Evolutionary conservation across 1,140 invertebrate genomes (phyloP).

Genomic region (Drosophila mojavensis): DNA sequence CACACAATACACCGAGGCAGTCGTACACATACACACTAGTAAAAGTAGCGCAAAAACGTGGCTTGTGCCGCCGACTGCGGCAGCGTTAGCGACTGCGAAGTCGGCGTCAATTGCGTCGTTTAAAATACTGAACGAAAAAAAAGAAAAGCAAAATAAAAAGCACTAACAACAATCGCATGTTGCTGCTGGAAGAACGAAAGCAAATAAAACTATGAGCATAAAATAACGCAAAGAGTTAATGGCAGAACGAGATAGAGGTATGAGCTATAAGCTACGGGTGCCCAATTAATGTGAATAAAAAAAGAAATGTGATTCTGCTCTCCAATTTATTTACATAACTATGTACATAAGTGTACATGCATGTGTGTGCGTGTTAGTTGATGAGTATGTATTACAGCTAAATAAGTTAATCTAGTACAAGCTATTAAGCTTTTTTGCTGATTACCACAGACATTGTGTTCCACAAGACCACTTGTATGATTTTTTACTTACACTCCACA

Average conservation of each 20-base stretch:
- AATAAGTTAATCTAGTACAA: constrained; percentile 41
- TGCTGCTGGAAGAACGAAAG: constrained; percentile 24
- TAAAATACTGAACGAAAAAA: constrained; percentile 51
- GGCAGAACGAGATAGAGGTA: constrained; percentile 8
- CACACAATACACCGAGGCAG: constrained; percentile 16
- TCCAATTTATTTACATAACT: background rate
- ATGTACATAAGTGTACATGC: background rate
- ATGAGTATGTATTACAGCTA: constrained; percentile 13
- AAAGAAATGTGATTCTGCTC: constrained; percentile 2
- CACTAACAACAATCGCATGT: constrained; percentile 25
- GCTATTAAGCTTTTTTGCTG: constrained; percentile 36
- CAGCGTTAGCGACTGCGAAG: constrained; percentile 25
- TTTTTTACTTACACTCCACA: constrained; percentile 67
- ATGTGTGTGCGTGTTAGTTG: background rate
- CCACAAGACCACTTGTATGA: constrained; percentile 70
- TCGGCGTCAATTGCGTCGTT: constrained; percentile 70
- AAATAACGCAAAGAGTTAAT: constrained; percentile 19
- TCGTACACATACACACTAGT: constrained; percentile 1
- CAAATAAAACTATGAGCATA: constrained; percentile 23
- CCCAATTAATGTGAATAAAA: constrained; percentile 1
- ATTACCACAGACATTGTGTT: constrained; percentile 32
- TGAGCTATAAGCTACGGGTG: background rate
- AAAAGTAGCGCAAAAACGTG: constrained; percentile 66
- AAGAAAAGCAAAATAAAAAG: too few relatives aligned
- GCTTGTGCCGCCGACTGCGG: constrained; percentile 34